Percentiles rank a stretch among this genome's conserved stretches.
These are phyloP conservation scores for Rhinatrema bivittatum DNA, from an alignment of 2,797 vertebrate species.

Conservation along the genomic window DNA sequence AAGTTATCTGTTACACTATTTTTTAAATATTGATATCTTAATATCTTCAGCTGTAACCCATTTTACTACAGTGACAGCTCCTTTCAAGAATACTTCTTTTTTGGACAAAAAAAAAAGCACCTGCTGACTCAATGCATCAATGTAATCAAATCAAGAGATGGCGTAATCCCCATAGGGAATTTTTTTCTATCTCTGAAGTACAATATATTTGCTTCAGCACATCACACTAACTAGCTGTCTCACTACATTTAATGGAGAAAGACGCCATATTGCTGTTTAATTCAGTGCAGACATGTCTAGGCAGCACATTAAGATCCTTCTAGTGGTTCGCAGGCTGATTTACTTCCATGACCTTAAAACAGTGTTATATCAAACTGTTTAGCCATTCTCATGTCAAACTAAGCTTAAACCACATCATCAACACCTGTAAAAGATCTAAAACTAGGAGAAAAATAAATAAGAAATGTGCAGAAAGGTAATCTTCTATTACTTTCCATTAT, in stretches of 20 bases:
- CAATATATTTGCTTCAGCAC: slow-evolving; percentile 19
- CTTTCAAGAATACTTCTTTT: too few species aligned
- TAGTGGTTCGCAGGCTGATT: slow-evolving; percentile 30
- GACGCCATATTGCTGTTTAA: slow-evolving; percentile 39
- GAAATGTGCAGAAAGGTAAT: slow-evolving; percentile 13
- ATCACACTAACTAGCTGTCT: slow-evolving; percentile 24
- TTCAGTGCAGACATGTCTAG: slow-evolving; percentile 34
- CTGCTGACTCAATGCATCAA: slow-evolving; percentile 10
- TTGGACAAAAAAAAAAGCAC: too few species aligned
- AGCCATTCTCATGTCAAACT: slow-evolving; percentile 26
- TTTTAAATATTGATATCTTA: too few species aligned
- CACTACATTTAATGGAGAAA: slow-evolving; percentile 18
- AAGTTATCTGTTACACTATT: too few species aligned
- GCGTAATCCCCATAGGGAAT: slow-evolving; percentile 18
- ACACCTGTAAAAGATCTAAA: slow-evolving; percentile 20
- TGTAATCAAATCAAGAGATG: slow-evolving; percentile 27
- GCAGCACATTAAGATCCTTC: slow-evolving; percentile 23
- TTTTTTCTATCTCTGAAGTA: slow-evolving; percentile 21
- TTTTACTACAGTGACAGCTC: too few species aligned
- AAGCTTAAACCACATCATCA: slow-evolving; percentile 27
- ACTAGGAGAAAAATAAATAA: slow-evolving; percentile 21
- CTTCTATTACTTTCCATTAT: too few species aligned
- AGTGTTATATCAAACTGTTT: slow-evolving; percentile 35
- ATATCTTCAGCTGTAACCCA: too few species aligned
- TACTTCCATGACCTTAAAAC: slow-evolving; percentile 36